Base-by-base conservation (phyloP, 2,797 vertebrate genomes). In the Esox masquinongy region DNA sequence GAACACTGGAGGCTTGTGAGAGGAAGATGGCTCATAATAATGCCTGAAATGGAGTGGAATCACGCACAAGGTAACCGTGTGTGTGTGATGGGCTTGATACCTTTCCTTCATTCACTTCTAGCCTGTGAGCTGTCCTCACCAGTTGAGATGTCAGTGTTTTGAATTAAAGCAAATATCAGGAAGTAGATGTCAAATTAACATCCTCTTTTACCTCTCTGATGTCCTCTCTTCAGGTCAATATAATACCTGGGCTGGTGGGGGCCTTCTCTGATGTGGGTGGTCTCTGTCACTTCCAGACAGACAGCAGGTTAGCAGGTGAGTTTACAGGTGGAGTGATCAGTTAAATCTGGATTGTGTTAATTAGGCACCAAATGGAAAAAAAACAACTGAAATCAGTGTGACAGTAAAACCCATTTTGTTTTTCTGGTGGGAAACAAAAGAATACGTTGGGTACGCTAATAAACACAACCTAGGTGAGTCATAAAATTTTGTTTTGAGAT, bases 191-290 rank as follows among this genome's bases (percentile, higher is more conserved):
- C 56, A 63, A 69, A 64, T 72, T 66, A 79, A 76, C 68, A 31
- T 31, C 29, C 29, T 34, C 19, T 61, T 16, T 74, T 31, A 74
- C 6, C 64, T 47, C 22, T 47, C 17, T 29, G 56, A 22, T 1
- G 5, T 43, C 53, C 43, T 77, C 59, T 8, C 6, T 84, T 49
- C 89, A 99, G 97, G 95, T 97, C 79, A 98, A 98, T 83, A 76
- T 93, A 68, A 80, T 98, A 49, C 96, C 97, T 24, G 86, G 83
- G 79, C 88, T 98, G 84, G 88, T 92, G 66, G 88, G 90, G 78
- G 94, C 95, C 0, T 96, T 98, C 87, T 96, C 96, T 82, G 95
- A 93, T 75, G 94, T 90, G 82, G 94, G 95, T 16, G 86, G 88
- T 1, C 90, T 96, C 73, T 98, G 97, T 84, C 89, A 87, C 29